Base-by-base conservation (phyloP, 2,888 invertebrate genomes). In the Melanostoma mellinum region DNA sequence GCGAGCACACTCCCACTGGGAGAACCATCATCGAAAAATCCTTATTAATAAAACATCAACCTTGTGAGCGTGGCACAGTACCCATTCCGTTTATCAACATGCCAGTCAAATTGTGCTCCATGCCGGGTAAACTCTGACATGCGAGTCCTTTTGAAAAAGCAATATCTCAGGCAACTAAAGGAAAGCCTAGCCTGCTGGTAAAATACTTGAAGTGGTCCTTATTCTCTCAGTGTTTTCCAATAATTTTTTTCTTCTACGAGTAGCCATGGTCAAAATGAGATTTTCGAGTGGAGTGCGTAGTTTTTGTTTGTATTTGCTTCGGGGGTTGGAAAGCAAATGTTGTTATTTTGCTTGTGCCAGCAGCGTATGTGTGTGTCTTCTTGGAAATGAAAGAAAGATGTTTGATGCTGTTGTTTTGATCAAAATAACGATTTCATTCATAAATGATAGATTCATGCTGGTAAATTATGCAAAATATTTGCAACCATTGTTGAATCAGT, bases 31-130 rank as follows among this genome's bases (percentile, higher is more conserved):
- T 72, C 65, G 60, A 72, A 72, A 80, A 81, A 48, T 60, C 42
- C 50, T 67, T 76, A 76, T 77, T 81, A 81, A 77, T 81, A 81
- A 81, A 81, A 77, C 61, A 81, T 76, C 71, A 72, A 81, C 65
- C 48, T 77, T 55, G 53, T 48, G 56, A 72, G 30, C 44, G 50
- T 9, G 30, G 50, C 30, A 42, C 40, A 50, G n/a, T 10, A 42
- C 46, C 20, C 50, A 50, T 44, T 42, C 44, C 44, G n/a, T 9
- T 6, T 20, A 33, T 50, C 38, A 48, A 52, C 32, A 53, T 67
- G 67, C 72, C 67, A 72, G 76, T 61, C 48, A 72, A 77, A 55
- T 60, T 53, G 58, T 71, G 55, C 38, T 30, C 9, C 32, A 9
- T 61, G 36, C 36, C 38, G 33, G 52, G 52, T 38, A 38, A 20